These are phyloP conservation scores for Propithecus perrieri DNA, from an alignment of 2,797 vertebrate genomes.

Conservation along the genomic window DNA sequence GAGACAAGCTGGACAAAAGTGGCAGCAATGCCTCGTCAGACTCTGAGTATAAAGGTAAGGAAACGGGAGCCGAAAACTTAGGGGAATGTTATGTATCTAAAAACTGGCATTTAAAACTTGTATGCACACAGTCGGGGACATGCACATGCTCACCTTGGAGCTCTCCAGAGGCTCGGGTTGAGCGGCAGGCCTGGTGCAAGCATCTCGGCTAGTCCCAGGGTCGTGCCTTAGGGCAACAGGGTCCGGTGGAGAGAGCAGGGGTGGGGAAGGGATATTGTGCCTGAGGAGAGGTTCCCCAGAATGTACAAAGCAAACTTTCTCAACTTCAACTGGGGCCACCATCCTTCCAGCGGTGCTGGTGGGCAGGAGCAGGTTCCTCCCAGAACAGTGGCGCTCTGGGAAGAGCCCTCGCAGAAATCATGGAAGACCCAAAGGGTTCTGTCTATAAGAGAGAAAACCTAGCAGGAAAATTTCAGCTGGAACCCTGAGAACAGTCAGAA, in stretches of 20 bases:
- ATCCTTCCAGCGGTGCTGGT: not conserved
- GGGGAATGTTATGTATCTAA: not conserved
- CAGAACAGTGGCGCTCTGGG: not conserved
- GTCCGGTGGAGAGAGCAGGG: not conserved
- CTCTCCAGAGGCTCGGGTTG: not conserved
- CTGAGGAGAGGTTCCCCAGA: not conserved
- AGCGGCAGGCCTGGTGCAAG: not conserved
- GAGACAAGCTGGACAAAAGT: conserved; percentile 93
- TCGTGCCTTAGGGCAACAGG: not conserved
- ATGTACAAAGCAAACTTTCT: conserved; percentile 62
- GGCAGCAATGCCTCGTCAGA: conserved; percentile 95
- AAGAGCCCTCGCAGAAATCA: not conserved
- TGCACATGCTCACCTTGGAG: accelerated
- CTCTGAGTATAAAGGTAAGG: conserved; percentile 98
- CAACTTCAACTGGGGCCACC: conserved; percentile 24
- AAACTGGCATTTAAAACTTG: not conserved
- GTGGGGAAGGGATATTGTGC: not conserved
- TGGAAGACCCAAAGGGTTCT: not conserved
- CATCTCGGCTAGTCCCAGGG: not conserved
- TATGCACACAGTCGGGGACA: not conserved
- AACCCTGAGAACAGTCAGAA: not conserved
- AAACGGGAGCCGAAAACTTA: not conserved
- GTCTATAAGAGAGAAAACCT: not conserved
- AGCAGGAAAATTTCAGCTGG: not conserved
- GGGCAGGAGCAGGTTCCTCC: not conserved